Base-by-base conservation (phyloP, 2,113 vertebrate species). In the Catharus minimus region DNA sequence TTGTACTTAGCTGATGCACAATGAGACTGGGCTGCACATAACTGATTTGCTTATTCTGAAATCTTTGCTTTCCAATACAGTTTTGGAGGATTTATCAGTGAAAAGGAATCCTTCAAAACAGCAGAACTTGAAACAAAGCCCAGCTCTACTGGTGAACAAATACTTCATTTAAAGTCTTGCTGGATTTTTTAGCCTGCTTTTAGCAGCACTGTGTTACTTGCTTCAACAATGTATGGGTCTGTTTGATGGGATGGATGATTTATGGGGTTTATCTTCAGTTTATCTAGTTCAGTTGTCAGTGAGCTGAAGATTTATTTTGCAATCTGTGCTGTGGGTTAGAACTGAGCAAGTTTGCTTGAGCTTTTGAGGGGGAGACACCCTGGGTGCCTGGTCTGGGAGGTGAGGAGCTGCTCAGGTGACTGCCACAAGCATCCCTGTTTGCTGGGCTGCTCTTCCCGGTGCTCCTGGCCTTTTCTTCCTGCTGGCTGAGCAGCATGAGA, bases 51-150 rank as follows among this genome's bases (percentile, higher is more conserved):
- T 87, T 76, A 16, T 41, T 84, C 2, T 4, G 13, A 65, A 83
- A 38, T 33, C 71, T 22, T 38, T 30, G 28, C 58, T 93, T 92
- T 89, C 33, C 43, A 33, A 8, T 26, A 21, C 7, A 2, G 16
- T 92, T 84, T 16, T 76, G 78, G 81, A 89, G 32, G 41, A 36
- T 75, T 88, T 84, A 28, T 81, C 33, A 52, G 60, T 52, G 55
- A 65, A 65, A 65, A 91, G 18, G 41, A 75, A 68, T 64, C 57
- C 75, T 93, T 90, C 66, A 67, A 36, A 94, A 38, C 15, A 78
- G 61, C 65, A 78, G 55, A 62, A 61, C 18, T 64, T 74, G 50
- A 92, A 47, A 49, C 23, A 84, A 89, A 94, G 26, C 69, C 33
- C 41, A 73, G 13, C 41, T 80, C 19, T 69, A 8, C 21, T 32